Percentiles rank a stretch among this genome's conserved stretches.
These are phyloP conservation scores for Xiphophorus maculatus DNA, from an alignment of 2,113 vertebrate genomes.

Conservation along the genomic window DNA sequence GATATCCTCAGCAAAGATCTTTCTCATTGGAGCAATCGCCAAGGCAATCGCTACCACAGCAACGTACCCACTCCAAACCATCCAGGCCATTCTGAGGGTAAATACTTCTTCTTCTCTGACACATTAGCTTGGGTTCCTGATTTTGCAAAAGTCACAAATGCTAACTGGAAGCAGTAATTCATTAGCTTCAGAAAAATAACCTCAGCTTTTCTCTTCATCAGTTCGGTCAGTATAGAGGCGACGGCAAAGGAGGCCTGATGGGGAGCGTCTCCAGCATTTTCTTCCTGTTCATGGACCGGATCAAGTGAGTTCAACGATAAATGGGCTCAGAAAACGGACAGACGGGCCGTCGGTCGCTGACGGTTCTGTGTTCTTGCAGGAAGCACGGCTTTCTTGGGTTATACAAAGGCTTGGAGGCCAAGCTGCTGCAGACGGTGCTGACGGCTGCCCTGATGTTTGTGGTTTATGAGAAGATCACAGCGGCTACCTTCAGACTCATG, in stretches of 20 bases:
- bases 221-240: constrained; percentile 83
- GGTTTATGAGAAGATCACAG: constrained; percentile 83
- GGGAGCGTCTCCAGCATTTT: constrained; percentile 75
- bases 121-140: too few relatives aligned
- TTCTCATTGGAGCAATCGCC: constrained; percentile 82
- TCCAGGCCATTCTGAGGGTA: constrained; percentile 85
- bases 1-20: constrained; percentile 83
- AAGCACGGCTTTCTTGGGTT: constrained; percentile 73
- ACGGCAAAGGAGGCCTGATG: constrained; percentile 64
- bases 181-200: neutral
- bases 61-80: constrained; percentile 83
- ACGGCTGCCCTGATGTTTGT: constrained; percentile 86
- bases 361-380: constrained; percentile 54
- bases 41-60: constrained; percentile 81
- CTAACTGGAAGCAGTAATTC: neutral
- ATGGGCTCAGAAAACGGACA: neutral
- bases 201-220: constrained; percentile 35
- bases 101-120: constrained; percentile 8
- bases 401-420: constrained; percentile 85
- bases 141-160: neutral
- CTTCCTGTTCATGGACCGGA: constrained; percentile 75
- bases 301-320: constrained; percentile 72
- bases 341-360: neutral
- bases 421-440: constrained; percentile 83
- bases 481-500: constrained; percentile 82